Base-by-base conservation (phyloP, 2,888 invertebrate species). In the Hirtodrosophila confusa region DNA sequence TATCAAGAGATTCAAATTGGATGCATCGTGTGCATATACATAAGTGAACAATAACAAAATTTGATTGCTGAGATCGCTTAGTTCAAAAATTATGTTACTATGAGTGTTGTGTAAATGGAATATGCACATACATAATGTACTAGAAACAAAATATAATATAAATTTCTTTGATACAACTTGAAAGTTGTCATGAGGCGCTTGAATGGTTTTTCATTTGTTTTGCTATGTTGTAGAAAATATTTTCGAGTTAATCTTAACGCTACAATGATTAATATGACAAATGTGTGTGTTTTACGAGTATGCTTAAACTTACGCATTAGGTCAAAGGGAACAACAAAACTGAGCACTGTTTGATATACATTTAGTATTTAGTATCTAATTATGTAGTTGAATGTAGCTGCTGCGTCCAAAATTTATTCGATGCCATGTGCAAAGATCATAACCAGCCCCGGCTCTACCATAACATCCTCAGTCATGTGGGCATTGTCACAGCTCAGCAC, bases 361-460 rank as follows among this genome's bases (percentile, higher is more conserved):
- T 39, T 36, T 50, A 75, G 56, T 80, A 75, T 63, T 68, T 61
- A 79, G 65, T 61, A 55, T 40, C 55, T 62, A 61, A 62, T 48
- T 56, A 44, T 53, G 40, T 55, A 73, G 64, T 84, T 64, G 72
- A 63, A 66, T 76, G 54, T 75, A 48, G 39, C 8, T 17, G 17
- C 2, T 17, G 17, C 17, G 17, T 17, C 17, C n/a, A 23, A 24
- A 9, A 7, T 48, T 53, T 92, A 96, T 92, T 97, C 97, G 82
- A 98, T 97, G 69, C 98, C 99, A 92, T 99, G 98, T 66, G 99
- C 99, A 92, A 99, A 99, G 89, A 99, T 98, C 98, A 99, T 98
- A 51, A 99, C 98, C 74, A 99, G 94, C 1, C 98, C 99, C 0
- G 98, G 98, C 84, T 98, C 98, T 39, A 97, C 94, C 94, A 98